These are phyloP conservation scores for Trachurus trachurus DNA, from an alignment of 2,797 vertebrate genomes.

Conservation along the genomic window DNA sequence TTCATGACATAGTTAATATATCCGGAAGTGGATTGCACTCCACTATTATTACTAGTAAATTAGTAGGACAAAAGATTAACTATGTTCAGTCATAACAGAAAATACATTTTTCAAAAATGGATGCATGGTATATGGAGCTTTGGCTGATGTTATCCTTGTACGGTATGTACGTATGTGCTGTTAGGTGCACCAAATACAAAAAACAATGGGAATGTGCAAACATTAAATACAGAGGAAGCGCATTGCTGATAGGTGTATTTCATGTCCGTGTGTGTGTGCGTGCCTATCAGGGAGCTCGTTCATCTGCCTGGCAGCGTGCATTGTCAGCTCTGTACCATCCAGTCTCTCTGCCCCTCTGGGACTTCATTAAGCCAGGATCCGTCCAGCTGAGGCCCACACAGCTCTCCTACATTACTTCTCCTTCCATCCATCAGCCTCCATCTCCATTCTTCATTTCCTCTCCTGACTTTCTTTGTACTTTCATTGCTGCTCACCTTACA, in stretches of 20 bases:
- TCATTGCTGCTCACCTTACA: conserved; percentile 8
- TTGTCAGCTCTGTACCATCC: conserved; percentile 73
- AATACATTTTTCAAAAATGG: too few relatives aligned
- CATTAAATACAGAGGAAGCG: conserved; percentile 38
- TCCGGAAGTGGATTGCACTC: not conserved
- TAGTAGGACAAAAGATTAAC: too few relatives aligned
- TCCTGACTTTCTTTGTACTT: conserved; percentile 33
- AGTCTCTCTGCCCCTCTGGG: conserved; percentile 65
- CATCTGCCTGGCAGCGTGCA: conserved; percentile 67
- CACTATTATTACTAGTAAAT: not conserved
- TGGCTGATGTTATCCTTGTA: not conserved
- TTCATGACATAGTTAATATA: not conserved
- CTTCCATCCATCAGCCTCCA: conserved; percentile 54
- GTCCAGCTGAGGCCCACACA: conserved; percentile 78
- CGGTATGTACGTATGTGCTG: not conserved
- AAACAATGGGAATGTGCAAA: conserved; percentile 19
- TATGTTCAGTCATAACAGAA: not conserved
- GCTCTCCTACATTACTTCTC: conserved; percentile 63
- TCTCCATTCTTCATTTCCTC: conserved; percentile 47
- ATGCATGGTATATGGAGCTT: not conserved
- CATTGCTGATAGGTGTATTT: conserved; percentile 31
- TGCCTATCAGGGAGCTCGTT: conserved; percentile 46
- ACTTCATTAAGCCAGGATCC: conserved; percentile 78
- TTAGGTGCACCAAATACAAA: conserved; percentile 10
- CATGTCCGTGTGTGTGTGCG: conserved; percentile 5